phyloP scores from a whole-genome alignment of 2,888 invertebrate genomes.

The Cordilura impudica region DNA sequence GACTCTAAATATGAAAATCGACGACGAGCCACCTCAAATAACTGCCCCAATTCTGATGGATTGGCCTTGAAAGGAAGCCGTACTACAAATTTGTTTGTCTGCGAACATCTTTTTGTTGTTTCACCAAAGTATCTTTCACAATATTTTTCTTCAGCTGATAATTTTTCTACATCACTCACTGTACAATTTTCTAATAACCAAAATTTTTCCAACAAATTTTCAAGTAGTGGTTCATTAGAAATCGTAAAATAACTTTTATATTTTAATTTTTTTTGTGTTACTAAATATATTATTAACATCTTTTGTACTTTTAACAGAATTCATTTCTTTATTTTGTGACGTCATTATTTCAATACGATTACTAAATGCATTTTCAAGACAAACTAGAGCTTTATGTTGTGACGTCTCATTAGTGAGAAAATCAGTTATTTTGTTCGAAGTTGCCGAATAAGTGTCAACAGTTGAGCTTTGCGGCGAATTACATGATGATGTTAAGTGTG shows the following conservation, averaged over 20 bases:
- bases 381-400: background rate
- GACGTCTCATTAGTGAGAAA: too few species aligned
- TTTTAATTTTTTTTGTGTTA: background rate
- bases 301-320: background rate
- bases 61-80: conserved; percentile 32
- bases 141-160: conserved; percentile 34
- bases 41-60: conserved; percentile 5
- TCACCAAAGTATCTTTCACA: conserved; percentile 40
- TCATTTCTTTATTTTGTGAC: background rate
- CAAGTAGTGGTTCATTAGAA: background rate
- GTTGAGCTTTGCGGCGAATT: background rate
- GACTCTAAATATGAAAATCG: conserved; percentile 2
- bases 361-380: too few species aligned
- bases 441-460: background rate
- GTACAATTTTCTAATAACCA: too few species aligned
- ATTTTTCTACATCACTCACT: too few species aligned
- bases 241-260: background rate
- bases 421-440: too few species aligned
- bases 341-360: background rate
- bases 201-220: background rate
- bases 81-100: conserved; percentile 37
- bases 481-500: background rate
- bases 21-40: background rate
- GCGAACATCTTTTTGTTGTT: conserved; percentile 1
- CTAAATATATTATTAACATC: background rate